Evolutionary conservation across 2,888 invertebrate species (phyloP).

Genomic region (Rotaria sp.): DNA sequence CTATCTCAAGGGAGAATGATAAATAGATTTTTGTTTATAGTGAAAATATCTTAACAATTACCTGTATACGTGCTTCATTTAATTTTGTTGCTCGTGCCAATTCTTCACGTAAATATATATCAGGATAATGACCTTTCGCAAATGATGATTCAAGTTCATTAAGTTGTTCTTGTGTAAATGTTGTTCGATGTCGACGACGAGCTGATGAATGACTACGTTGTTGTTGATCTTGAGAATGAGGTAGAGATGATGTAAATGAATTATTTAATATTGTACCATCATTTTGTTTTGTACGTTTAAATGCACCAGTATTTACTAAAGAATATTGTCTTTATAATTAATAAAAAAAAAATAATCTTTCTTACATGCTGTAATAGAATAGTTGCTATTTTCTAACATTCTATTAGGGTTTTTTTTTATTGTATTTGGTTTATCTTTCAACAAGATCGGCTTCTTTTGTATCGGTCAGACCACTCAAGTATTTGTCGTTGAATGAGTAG

Average conservation of each 20-base stretch:
- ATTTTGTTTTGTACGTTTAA: not conserved
- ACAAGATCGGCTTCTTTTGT: not conserved
- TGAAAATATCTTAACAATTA: slow-evolving; percentile 57
- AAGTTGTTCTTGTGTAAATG: slow-evolving; percentile 96
- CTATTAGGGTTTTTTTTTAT: not conserved
- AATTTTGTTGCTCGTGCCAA: slow-evolving; percentile 94
- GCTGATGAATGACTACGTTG: slow-evolving; percentile 65
- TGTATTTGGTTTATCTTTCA: not conserved
- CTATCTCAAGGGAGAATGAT: slow-evolving; percentile 41
- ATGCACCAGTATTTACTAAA: not conserved
- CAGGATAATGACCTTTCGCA: slow-evolving; percentile 97
- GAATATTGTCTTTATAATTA: not conserved
- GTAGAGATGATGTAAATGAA: not conserved
- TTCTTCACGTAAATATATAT: slow-evolving; percentile 98
- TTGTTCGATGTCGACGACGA: slow-evolving; percentile 87
- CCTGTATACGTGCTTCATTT: slow-evolving; percentile 99
- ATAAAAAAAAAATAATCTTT: not conserved
- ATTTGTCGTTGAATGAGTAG: slow-evolving; percentile 5
- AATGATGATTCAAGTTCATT: slow-evolving; percentile 97
- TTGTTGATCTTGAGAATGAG: not conserved
- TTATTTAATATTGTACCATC: not conserved
- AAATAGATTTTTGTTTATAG: slow-evolving; percentile 39
- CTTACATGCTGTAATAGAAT: not conserved
- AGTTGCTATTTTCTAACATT: not conserved
- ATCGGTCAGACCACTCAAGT: not conserved